Conservation (phyloP, 2,888 invertebrate species). For the Spilosoma lubricipeda region DNA sequence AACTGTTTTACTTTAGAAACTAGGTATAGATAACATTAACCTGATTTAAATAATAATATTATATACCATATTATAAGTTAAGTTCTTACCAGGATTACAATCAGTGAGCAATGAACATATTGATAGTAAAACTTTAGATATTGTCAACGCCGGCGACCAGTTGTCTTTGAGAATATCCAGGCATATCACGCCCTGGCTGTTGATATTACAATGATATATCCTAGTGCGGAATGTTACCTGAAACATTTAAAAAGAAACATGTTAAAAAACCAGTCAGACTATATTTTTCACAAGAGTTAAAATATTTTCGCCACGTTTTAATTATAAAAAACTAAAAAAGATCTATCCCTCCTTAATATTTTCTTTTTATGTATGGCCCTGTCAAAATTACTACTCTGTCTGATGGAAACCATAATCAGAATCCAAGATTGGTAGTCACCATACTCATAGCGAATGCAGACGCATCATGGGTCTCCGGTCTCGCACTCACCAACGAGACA, state of each 20-base stretch:
- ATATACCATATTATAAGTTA: not conserved
- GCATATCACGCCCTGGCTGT: slow-evolving; percentile 99
- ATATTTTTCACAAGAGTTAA: too few species aligned
- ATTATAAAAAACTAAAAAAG: not conserved
- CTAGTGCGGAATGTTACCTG: slow-evolving; percentile 96
- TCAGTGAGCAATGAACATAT: slow-evolving; percentile 99
- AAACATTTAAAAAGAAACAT: slow-evolving; percentile 37
- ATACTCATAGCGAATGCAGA: too few species aligned
- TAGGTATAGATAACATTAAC: not conserved
- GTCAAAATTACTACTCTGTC: too few species aligned
- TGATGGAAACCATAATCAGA: too few species aligned
- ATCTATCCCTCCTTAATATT: too few species aligned
- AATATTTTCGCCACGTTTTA: not conserved
- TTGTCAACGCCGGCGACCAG: slow-evolving; percentile 99
- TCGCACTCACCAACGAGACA: too few species aligned
- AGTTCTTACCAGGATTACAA: slow-evolving; percentile 96
- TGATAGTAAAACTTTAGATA: slow-evolving; percentile 98
- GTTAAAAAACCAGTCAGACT: not conserved
- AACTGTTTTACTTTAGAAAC: slow-evolving; percentile 15
- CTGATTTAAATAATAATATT: not conserved
- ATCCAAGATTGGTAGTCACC: too few species aligned
- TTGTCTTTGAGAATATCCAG: slow-evolving; percentile 99
- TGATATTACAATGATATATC: slow-evolving; percentile 99
- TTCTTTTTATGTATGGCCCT: too few species aligned
- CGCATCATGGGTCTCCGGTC: too few species aligned